Evolutionary conservation across 2,113 vertebrate genomes (phyloP).

Genomic region (Manacus vitellinus): DNA sequence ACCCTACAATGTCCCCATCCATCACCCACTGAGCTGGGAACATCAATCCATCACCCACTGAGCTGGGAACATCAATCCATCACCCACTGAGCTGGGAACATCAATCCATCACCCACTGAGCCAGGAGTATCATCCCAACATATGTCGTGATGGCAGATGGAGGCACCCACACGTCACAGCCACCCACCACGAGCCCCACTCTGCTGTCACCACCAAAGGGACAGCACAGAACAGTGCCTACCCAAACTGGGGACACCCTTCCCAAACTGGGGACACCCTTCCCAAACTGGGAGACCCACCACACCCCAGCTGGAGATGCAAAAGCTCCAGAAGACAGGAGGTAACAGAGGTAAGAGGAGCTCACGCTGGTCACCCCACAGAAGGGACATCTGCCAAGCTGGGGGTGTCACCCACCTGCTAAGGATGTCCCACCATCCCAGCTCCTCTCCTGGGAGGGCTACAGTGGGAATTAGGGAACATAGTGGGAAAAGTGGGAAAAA

Average conservation of each 20-base stretch:
- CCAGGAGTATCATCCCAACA: not conserved
- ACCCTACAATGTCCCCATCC: not conserved
- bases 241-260: not conserved
- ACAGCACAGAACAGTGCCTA: not conserved
- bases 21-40: not conserved
- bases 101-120: not conserved
- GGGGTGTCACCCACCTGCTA: not conserved
- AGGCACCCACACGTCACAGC: not conserved
- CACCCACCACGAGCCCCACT: not conserved
- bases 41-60: not conserved
- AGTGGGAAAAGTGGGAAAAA: not conserved
- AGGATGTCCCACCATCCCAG: not conserved
- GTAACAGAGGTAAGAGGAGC: not conserved
- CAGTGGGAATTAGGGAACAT: rapidly evolving
- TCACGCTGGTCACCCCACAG: rapidly evolving
- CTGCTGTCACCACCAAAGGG: not conserved
- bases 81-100: not conserved
- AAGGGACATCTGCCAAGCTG: not conserved
- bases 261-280: not conserved
- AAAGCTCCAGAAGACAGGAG: not conserved
- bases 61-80: not conserved
- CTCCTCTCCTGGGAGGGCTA: not conserved
- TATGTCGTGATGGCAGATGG: rapidly evolving
- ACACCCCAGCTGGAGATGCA: not conserved
- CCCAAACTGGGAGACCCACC: no score